Percentiles rank a stretch among this genome's conserved stretches.
Conservation (phyloP, 2,113 vertebrate genomes). For the Saccopteryx leptura region DNA sequence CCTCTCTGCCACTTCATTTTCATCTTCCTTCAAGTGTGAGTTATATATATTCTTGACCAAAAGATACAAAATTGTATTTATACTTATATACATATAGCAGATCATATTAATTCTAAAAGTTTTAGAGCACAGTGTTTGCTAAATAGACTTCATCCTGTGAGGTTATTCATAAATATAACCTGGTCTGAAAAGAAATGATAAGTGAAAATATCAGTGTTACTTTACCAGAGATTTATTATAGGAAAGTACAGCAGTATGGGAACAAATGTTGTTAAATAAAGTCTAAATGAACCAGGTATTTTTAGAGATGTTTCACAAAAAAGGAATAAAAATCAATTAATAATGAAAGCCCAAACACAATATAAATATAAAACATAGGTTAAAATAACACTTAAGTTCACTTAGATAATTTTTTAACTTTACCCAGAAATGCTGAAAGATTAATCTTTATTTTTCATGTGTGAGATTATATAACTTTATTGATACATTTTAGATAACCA, state of each 20-base stretch:
- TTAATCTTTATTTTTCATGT: slow-evolving; percentile 39
- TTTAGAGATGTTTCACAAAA: not conserved
- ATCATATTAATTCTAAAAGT: not conserved
- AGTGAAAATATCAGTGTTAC: slow-evolving; percentile 7
- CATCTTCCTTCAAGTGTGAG: not conserved
- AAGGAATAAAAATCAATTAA: not conserved
- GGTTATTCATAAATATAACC: not conserved
- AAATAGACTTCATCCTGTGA: not conserved
- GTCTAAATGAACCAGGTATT: not conserved
- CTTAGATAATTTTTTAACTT: slow-evolving; percentile 33
- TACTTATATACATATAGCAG: not conserved
- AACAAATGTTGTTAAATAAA: slow-evolving; percentile 41
- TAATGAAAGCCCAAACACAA: not conserved
- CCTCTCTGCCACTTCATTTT: not conserved
- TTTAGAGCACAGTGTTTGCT: not conserved
- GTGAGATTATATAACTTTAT: not conserved
- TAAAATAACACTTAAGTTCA: not conserved
- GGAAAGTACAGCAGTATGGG: not conserved
- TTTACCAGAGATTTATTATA: not conserved
- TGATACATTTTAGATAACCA: slow-evolving; percentile 29
- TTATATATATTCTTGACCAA: not conserved
- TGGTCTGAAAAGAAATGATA: not conserved
- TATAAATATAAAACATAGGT: not conserved
- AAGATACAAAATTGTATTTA: not conserved
- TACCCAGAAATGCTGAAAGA: not conserved